Conservation (phyloP, 2,113 vertebrate species). For the Lanius collurio region DNA sequence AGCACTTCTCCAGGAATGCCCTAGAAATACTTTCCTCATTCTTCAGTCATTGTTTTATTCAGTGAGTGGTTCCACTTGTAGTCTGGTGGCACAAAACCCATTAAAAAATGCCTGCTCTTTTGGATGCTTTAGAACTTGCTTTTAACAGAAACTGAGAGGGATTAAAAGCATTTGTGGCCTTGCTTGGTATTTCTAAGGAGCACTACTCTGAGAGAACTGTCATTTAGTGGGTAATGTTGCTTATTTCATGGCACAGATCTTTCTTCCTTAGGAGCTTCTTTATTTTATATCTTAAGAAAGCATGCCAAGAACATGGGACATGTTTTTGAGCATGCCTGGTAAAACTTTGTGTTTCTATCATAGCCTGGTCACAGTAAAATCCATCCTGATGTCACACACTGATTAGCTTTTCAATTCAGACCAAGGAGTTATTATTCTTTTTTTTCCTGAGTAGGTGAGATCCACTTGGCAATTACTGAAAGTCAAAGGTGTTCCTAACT, state of each 20-base stretch:
- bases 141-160: not conserved
- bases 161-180: not conserved
- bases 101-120: not conserved
- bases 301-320: not conserved
- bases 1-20: not conserved
- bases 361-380: not conserved
- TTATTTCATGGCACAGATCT: not conserved
- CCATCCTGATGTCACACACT: not conserved
- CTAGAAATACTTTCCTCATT: not conserved
- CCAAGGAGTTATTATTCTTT: not conserved
- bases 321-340: not conserved
- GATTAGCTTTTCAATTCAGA: not conserved
- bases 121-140: not conserved
- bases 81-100: not conserved
- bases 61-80: not conserved
- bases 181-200: not conserved
- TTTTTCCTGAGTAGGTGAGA: not conserved
- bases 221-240: not conserved
- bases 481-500: not conserved
- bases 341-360: not conserved
- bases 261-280: not conserved
- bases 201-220: not conserved
- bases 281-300: not conserved
- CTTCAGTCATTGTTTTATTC: not conserved
- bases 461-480: not conserved